Conservation (phyloP, 2,797 vertebrate genomes). For the Pampus argenteus region DNA sequence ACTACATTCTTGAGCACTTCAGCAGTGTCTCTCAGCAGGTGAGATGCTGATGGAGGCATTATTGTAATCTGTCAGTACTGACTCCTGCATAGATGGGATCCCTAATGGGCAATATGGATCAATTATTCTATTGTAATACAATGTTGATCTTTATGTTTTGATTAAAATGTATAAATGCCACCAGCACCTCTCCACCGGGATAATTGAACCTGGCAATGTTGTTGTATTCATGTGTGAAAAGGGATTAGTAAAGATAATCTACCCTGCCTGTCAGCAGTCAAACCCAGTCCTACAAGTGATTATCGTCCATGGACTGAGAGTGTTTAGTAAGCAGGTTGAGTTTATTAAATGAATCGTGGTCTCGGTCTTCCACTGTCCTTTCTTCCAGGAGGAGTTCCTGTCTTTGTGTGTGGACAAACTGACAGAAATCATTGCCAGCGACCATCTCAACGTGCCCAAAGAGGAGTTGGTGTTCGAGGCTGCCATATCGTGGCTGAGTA, state of each 20-base stretch:
- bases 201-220: slow-evolving; percentile 7
- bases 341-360: neutral
- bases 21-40: slow-evolving; percentile 84
- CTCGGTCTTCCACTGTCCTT: rapidly evolving
- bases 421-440: slow-evolving; percentile 85
- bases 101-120: neutral
- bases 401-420: slow-evolving; percentile 87
- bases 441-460: slow-evolving; percentile 83
- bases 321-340: neutral
- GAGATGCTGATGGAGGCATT: slow-evolving; percentile 4
- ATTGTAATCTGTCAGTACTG: neutral
- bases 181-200: neutral
- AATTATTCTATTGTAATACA: neutral
- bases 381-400: slow-evolving; percentile 85
- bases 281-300: neutral
- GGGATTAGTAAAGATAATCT: slow-evolving; percentile 46
- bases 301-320: neutral
- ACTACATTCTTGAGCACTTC: slow-evolving; percentile 87
- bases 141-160: too few species aligned
- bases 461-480: slow-evolving; percentile 88
- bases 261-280: slow-evolving; percentile 17
- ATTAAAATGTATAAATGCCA: neutral
- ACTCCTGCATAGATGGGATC: too few species aligned
- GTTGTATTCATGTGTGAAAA: slow-evolving; percentile 33
- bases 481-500: slow-evolving; percentile 84